phyloP scores from a whole-genome alignment of 2,797 vertebrate genomes.

The Tenualosa thibaudeaui region DNA sequence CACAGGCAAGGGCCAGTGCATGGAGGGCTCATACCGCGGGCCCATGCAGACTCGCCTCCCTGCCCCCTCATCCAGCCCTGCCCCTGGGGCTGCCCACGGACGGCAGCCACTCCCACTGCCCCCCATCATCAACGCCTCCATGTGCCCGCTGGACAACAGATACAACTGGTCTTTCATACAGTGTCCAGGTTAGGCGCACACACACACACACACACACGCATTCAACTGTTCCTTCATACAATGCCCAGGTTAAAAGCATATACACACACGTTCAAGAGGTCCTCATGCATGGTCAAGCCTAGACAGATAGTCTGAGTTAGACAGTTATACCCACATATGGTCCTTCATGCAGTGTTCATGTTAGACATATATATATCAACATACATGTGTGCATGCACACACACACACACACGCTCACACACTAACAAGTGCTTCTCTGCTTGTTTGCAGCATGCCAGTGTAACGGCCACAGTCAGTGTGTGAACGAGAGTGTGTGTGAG shows the following conservation, averaged over 20 bases:
- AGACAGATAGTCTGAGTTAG: too few species aligned
- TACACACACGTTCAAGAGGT: neutral
- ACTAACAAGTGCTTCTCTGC: neutral
- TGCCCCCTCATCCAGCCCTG: slow-evolving; percentile 70
- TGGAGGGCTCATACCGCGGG: slow-evolving; percentile 90
- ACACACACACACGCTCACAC: neutral
- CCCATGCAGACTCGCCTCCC: slow-evolving; percentile 83
- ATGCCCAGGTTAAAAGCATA: too few species aligned
- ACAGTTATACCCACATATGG: neutral
- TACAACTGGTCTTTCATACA: slow-evolving; percentile 98
- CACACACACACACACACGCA: neutral
- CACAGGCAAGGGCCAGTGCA: slow-evolving; percentile 91
- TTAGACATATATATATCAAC: neutral
- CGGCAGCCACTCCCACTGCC: slow-evolving; percentile 66
- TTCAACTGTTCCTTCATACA: too few species aligned
- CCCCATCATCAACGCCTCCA: slow-evolving; percentile 85
- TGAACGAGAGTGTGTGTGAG: slow-evolving; percentile 94
- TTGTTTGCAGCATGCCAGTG: slow-evolving; percentile 88
- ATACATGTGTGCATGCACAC: neutral
- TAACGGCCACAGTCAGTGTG: slow-evolving; percentile 93
- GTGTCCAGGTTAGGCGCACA: slow-evolving; percentile 82
- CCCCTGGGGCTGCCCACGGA: slow-evolving; percentile 52
- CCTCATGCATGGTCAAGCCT: neutral
- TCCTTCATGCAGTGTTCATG: too few species aligned
- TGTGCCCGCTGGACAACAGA: slow-evolving; percentile 82